These are phyloP conservation scores for Mionectes olivaceus DNA, from an alignment of 2,797 vertebrate species.

Conservation along the genomic window DNA sequence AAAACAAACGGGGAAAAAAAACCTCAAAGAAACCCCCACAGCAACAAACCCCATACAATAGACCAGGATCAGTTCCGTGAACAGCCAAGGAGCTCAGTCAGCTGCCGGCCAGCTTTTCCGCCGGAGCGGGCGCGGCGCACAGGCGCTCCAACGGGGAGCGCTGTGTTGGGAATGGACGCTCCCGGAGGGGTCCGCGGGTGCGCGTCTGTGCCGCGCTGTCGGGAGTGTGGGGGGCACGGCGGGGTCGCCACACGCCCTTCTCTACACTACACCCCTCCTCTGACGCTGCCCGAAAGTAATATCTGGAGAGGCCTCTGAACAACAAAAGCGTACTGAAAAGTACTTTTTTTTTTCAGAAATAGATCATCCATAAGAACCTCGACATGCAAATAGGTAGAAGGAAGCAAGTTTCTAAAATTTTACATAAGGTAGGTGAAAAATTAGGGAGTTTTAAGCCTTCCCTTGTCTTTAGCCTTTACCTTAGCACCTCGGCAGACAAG, in stretches of 20 bases:
- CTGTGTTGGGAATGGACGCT: rapidly evolving
- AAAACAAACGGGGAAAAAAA: not conserved
- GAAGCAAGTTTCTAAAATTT: not conserved
- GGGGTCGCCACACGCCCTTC: rapidly evolving
- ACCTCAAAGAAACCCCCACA: not conserved
- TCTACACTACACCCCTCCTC: not conserved
- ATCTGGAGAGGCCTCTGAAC: not conserved
- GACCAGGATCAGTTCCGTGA: not conserved
- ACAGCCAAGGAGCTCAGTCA: not conserved
- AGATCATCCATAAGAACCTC: not conserved
- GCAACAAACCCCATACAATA: not conserved
- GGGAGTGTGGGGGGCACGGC: rapidly evolving
- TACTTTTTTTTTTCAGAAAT: not conserved
- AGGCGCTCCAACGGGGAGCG: not conserved
- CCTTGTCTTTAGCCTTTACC: not conserved
- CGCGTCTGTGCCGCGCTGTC: not conserved
- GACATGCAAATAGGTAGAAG: not conserved
- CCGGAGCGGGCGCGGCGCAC: not conserved
- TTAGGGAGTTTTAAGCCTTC: not conserved
- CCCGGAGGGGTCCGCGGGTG: not conserved
- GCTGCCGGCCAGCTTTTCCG: not conserved
- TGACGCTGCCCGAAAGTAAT: rapidly evolving
- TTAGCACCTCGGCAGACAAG: not conserved
- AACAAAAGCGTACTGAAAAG: not conserved
- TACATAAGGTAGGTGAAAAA: not conserved